Conservation (phyloP, 2,797 vertebrate species). For the Sebastes vulpes region DNA sequence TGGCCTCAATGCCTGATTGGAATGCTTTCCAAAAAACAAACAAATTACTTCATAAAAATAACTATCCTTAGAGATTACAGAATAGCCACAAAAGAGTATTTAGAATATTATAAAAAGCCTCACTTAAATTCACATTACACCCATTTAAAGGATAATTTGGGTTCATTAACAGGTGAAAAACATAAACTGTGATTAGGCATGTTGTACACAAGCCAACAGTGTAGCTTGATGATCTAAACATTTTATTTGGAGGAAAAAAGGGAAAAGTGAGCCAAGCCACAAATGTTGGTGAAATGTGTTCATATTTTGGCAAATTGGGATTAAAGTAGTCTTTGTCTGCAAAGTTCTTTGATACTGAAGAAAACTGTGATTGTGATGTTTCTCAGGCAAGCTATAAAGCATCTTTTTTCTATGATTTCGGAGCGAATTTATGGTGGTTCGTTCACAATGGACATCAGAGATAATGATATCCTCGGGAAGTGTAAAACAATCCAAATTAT, state of each 20-base stretch:
- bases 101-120: constrained; percentile 7
- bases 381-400: neutral
- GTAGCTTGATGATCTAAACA: neutral
- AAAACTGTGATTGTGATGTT: neutral
- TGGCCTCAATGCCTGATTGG: neutral
- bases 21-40: constrained; percentile 33
- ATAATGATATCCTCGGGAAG: neutral
- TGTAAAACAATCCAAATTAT: neutral
- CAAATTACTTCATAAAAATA: constrained; percentile 27
- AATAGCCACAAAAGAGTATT: constrained; percentile 14
- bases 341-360: neutral
- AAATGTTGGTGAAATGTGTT: neutral
- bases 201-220: neutral
- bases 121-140: neutral
- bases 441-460: neutral
- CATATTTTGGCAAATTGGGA: neutral
- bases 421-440: neutral
- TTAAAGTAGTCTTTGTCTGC: neutral
- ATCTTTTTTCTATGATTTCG: neutral
- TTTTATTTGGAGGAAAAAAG: neutral
- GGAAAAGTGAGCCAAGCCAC: neutral
- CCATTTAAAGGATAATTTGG: neutral
- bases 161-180: neutral
- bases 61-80: neutral
- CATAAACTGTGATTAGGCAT: neutral